Conservation (phyloP, 2,888 invertebrate genomes). For the Acleris laterana region DNA sequence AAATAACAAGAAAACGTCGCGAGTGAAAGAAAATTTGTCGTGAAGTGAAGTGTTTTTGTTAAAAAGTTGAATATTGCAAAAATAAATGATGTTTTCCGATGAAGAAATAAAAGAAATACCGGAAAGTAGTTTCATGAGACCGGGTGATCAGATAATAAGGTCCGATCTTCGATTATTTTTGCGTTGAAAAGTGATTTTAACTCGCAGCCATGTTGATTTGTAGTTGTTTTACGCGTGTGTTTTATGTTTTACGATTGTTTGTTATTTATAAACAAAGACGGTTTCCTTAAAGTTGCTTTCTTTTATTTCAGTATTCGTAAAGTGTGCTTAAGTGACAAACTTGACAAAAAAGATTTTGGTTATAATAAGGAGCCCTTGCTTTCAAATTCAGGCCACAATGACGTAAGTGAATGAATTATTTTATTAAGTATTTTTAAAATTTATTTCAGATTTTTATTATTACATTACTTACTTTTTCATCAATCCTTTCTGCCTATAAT, state of each 20-base stretch:
- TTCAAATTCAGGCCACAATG: slow-evolving; percentile 60
- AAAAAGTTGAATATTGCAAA: slow-evolving; percentile 79
- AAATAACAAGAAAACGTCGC: slow-evolving; percentile 60
- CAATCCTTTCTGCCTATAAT: too few species aligned
- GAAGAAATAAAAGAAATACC: slow-evolving; percentile 78
- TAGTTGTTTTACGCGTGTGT: slow-evolving; percentile 44
- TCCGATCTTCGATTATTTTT: slow-evolving; percentile 57
- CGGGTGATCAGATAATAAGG: slow-evolving; percentile 79
- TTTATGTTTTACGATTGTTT: slow-evolving; percentile 46
- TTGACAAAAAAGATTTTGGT: slow-evolving; percentile 68
- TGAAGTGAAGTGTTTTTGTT: slow-evolving; percentile 63
- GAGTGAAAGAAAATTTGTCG: slow-evolving; percentile 69
- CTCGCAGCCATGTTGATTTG: slow-evolving; percentile 61
- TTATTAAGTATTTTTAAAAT: slow-evolving; percentile 1
- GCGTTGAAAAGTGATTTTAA: slow-evolving; percentile 46
- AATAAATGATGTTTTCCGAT: slow-evolving; percentile 81
- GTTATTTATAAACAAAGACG: slow-evolving; percentile 41
- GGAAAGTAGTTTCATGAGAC: slow-evolving; percentile 69
- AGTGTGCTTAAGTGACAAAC: slow-evolving; percentile 75
- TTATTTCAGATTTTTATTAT: neutral
- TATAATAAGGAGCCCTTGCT: slow-evolving; percentile 61
- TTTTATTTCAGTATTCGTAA: slow-evolving; percentile 71
- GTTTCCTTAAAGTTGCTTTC: slow-evolving; percentile 38
- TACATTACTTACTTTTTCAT: too few species aligned
- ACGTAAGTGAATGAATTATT: slow-evolving; percentile 55